These are phyloP conservation scores for Lethenteron reissneri DNA, from an alignment of 2,113 vertebrate species.

Conservation along the genomic window DNA sequence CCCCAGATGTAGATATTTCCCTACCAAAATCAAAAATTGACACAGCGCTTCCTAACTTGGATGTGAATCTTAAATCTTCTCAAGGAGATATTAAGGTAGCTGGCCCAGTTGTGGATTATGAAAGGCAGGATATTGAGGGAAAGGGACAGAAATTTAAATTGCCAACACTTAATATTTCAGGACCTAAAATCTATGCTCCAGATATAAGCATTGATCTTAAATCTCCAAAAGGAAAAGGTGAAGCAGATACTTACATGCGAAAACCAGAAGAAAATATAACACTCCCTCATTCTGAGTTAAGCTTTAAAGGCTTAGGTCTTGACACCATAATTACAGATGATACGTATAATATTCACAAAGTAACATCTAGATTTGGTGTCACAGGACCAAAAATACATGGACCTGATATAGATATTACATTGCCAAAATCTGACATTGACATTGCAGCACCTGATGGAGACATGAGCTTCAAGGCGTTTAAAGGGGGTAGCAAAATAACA, in stretches of 20 bases:
- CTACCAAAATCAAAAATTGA: neutral
- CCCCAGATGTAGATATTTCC: neutral
- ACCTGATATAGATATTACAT: too few species aligned
- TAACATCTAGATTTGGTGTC: too few species aligned
- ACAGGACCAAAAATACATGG: too few species aligned
- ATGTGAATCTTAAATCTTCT: conserved; percentile 2
- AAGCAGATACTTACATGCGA: neutral
- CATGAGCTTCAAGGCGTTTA: too few species aligned
- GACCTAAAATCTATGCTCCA: conserved; percentile 3
- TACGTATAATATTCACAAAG: too few species aligned
- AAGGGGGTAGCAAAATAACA: too few species aligned
- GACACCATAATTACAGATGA: too few species aligned
- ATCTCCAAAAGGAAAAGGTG: neutral
- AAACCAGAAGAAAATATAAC: neutral
- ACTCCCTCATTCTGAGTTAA: too few species aligned
- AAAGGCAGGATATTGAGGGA: neutral
- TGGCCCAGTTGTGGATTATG: neutral
- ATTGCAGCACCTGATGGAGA: too few species aligned
- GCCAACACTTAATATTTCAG: conserved; percentile 1
- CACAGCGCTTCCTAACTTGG: neutral
- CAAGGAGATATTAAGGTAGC: conserved; percentile 3
- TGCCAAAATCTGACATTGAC: too few species aligned
- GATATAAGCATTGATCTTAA: conserved; percentile 6
- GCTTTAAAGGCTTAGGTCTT: too few species aligned
- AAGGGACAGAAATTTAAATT: neutral